Percentiles rank a stretch among this genome's conserved stretches.
Evolutionary conservation across 2,113 vertebrate genomes (phyloP).

Genomic region (Galbula dea): DNA sequence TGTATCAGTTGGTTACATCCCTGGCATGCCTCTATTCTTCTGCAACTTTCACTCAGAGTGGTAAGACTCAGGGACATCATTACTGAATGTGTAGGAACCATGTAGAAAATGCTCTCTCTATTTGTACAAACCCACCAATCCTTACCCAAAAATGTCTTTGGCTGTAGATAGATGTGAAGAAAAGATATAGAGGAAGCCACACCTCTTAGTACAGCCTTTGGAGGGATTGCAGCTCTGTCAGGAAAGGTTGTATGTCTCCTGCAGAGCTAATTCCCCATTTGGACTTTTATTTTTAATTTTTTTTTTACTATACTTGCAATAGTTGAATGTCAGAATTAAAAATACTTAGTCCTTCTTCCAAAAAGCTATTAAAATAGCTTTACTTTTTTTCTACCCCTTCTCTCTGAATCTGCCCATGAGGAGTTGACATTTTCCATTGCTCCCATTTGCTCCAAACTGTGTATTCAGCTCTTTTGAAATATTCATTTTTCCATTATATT

Average conservation of each 20-base stretch:
- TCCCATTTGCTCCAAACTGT: conserved; percentile 15
- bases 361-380: neutral
- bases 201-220: neutral
- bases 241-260: neutral
- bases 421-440: conserved; percentile 2
- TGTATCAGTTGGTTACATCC: neutral
- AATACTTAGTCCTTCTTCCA: neutral
- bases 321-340: neutral
- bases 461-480: conserved; percentile 49
- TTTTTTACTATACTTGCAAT: neutral
- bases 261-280: neutral
- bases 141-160: neutral
- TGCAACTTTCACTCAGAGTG: neutral
- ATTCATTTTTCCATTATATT: conserved; percentile 53
- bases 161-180: neutral
- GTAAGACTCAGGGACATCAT: neutral
- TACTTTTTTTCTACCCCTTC: neutral
- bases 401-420: neutral
- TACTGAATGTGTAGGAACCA: neutral
- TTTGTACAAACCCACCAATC: neutral
- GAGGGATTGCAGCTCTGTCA: neutral
- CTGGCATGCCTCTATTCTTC: neutral
- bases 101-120: neutral
- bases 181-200: neutral
- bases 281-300: neutral